phyloP scores from a whole-genome alignment of 2,113 vertebrate genomes.

The Entomyzon cyanotis region DNA sequence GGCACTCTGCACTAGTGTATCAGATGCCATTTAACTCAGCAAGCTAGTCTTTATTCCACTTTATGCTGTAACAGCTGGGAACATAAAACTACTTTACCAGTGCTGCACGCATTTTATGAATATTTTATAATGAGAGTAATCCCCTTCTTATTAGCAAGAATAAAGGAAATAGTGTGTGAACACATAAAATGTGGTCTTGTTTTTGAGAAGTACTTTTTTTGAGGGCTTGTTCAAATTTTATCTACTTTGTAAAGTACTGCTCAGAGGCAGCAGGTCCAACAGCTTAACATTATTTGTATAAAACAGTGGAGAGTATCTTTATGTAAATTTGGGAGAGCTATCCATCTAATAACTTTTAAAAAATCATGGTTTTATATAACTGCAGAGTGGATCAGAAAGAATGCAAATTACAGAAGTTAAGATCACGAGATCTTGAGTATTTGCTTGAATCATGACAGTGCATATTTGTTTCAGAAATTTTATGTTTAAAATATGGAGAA shows the following conservation, averaged over 20 bases:
- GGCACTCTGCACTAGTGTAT: neutral
- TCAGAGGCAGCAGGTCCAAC: neutral
- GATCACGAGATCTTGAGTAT: neutral
- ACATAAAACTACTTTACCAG: neutral
- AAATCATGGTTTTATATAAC: neutral
- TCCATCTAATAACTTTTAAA: neutral
- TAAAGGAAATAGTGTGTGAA: neutral
- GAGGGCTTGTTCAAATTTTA: neutral
- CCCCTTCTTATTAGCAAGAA: neutral
- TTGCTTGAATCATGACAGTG: neutral
- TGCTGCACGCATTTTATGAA: neutral
- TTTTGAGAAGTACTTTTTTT: neutral
- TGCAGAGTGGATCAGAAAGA: neutral
- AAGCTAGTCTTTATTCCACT: neutral
- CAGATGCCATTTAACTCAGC: neutral
- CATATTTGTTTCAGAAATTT: neutral
- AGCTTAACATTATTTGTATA: neutral
- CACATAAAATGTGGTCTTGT: neutral
- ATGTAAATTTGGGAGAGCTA: neutral
- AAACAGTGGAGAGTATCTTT: neutral
- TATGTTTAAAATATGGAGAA: neutral
- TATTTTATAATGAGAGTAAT: neutral
- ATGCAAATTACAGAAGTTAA: neutral
- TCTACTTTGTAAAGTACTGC: neutral
- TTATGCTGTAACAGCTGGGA: neutral